phyloP scores from a whole-genome alignment of 2,888 invertebrate genomes.

The Caenorhabditis zanzibari region DNA sequence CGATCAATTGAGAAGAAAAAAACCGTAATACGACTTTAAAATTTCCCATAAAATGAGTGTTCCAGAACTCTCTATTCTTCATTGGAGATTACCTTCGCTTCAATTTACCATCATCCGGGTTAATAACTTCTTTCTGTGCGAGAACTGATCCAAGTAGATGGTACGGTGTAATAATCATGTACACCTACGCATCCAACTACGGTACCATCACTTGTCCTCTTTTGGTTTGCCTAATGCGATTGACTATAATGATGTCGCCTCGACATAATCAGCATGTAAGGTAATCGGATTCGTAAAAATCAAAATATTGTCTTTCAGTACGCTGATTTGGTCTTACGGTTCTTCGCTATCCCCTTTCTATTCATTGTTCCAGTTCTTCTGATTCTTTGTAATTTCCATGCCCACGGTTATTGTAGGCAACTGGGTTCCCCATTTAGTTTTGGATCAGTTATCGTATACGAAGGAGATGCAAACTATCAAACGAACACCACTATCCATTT shows the following conservation, averaged over 20 bases:
- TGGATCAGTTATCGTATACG: constrained; percentile 33
- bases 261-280: constrained; percentile 26
- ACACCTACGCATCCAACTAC: constrained; percentile 33
- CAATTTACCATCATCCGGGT: constrained; percentile 34
- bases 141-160: constrained; percentile 5
- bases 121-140: constrained; percentile 30
- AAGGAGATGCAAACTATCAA: neutral
- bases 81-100: constrained; percentile 42
- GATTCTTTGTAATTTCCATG: constrained; percentile 11
- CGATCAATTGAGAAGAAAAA: no score
- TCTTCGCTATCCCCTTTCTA: constrained; percentile 33
- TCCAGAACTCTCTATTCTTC: constrained; percentile 51
- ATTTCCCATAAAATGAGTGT: neutral
- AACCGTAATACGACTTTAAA: no score
- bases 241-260: constrained; percentile 36
- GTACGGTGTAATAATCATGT: constrained; percentile 12
- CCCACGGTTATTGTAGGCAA: constrained; percentile 36
- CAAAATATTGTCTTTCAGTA: constrained; percentile 21
- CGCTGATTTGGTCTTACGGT: neutral
- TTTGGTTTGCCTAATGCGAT: constrained; percentile 25
- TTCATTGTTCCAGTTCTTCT: constrained; percentile 24
- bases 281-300: neutral
- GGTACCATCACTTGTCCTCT: constrained; percentile 36
- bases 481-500: neutral
- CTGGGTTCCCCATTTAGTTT: constrained; percentile 38